phyloP scores from a whole-genome alignment of 1,140 invertebrate species.

The Penaeus chinensis region DNA sequence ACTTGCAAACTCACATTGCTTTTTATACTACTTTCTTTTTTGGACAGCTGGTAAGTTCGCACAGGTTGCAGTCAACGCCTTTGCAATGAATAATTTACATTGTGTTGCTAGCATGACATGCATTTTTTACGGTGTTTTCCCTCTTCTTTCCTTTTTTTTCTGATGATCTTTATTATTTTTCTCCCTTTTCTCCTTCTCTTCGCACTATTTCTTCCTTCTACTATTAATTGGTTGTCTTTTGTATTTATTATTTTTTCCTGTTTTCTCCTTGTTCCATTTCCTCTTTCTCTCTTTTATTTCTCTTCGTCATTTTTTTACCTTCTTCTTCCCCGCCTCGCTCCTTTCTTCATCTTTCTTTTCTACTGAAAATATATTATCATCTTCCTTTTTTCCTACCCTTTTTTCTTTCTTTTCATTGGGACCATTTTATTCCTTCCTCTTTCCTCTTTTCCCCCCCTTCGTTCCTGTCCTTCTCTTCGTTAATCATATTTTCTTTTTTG shows the following conservation, averaged over 20 bases:
- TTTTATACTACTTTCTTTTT: too few species aligned
- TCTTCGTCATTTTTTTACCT: background rate
- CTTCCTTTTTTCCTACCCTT: background rate
- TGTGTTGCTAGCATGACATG: too few species aligned
- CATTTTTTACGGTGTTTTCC: too few species aligned
- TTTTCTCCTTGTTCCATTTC: background rate
- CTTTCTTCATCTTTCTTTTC: background rate
- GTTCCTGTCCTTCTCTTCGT: too few species aligned
- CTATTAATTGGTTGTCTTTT: background rate
- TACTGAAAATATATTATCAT: background rate
- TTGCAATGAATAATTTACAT: too few species aligned
- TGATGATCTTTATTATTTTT: background rate
- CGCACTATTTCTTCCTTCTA: background rate
- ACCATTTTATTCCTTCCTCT: background rate
- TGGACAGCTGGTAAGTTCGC: too few species aligned
- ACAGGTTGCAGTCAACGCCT: too few species aligned
- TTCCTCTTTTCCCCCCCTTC: background rate
- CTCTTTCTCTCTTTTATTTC: background rate
- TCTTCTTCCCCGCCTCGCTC: background rate
- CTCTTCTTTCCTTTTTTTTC: too few species aligned
- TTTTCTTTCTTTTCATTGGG: too few species aligned
- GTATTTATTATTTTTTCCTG: background rate
- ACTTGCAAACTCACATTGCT: too few species aligned
- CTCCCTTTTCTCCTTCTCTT: background rate
- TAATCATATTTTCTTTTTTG: background rate